Conservation (phyloP, 2,113 vertebrate species). For the Rhombomys opimus region DNA sequence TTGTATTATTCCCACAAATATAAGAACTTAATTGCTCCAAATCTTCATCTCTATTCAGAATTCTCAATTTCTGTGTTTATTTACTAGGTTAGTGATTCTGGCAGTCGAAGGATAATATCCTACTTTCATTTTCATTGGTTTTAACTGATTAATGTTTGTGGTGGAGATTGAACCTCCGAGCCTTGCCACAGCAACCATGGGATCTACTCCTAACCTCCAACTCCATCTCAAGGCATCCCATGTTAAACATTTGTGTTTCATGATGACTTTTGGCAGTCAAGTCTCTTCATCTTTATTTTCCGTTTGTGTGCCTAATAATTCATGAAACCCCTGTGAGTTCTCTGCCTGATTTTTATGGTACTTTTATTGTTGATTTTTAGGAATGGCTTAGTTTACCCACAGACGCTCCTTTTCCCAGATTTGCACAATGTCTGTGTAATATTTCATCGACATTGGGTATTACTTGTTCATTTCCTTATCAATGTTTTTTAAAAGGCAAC, state of each 20-base stretch:
- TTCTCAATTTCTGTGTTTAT: neutral
- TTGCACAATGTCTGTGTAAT: neutral
- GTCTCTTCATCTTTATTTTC: neutral
- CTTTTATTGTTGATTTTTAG: slow-evolving; percentile 13
- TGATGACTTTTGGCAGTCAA: neutral
- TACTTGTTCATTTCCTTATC: slow-evolving; percentile 26
- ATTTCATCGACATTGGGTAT: neutral
- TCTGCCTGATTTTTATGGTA: slow-evolving; percentile 2
- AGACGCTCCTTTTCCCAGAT: neutral
- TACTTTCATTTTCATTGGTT: neutral
- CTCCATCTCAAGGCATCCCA: neutral
- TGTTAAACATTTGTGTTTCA: slow-evolving; percentile 6
- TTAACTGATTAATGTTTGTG: neutral
- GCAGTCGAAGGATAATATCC: neutral
- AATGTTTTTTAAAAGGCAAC: neutral
- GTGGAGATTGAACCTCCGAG: neutral
- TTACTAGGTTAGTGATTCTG: neutral
- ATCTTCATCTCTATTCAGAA: neutral
- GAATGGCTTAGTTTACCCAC: neutral
- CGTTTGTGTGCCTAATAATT: neutral
- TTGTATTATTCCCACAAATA: neutral
- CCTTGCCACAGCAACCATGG: neutral
- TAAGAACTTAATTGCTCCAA: neutral
- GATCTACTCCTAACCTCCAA: neutral
- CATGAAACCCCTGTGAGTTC: neutral